phyloP scores from a whole-genome alignment of 2,797 vertebrate genomes.

The Phalloptychus januarius region DNA sequence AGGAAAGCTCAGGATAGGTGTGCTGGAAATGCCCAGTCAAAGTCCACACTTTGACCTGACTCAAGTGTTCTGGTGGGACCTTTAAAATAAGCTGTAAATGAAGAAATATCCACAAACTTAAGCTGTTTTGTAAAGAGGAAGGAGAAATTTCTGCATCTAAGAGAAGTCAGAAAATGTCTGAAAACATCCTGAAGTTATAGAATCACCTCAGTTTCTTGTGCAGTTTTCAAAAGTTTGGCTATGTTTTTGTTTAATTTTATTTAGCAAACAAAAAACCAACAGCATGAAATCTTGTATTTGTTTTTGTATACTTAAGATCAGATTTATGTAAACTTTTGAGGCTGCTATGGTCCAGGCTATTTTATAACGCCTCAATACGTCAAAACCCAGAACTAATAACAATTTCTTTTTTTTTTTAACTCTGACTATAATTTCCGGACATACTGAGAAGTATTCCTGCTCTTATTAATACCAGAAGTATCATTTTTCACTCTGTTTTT shows the following conservation, averaged over 20 bases:
- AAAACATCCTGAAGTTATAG: neutral
- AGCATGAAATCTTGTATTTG: neutral
- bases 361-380: neutral
- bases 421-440: neutral
- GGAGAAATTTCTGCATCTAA: neutral
- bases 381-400: neutral
- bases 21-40: neutral
- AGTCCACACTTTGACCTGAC: neutral
- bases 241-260: neutral
- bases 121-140: neutral
- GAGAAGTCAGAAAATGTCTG: neutral
- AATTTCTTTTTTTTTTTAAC: neutral
- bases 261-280: neutral
- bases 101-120: neutral
- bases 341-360: neutral
- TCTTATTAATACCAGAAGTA: neutral
- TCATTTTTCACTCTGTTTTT: neutral
- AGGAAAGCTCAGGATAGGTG: neutral
- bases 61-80: neutral
- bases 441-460: neutral
- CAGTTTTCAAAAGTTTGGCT: neutral
- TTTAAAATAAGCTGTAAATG: neutral
- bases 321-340: neutral
- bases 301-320: neutral
- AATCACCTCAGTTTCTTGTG: neutral